These are phyloP conservation scores for Elephantulus edwardii DNA, from an alignment of 2,113 vertebrate species.

Conservation along the genomic window DNA sequence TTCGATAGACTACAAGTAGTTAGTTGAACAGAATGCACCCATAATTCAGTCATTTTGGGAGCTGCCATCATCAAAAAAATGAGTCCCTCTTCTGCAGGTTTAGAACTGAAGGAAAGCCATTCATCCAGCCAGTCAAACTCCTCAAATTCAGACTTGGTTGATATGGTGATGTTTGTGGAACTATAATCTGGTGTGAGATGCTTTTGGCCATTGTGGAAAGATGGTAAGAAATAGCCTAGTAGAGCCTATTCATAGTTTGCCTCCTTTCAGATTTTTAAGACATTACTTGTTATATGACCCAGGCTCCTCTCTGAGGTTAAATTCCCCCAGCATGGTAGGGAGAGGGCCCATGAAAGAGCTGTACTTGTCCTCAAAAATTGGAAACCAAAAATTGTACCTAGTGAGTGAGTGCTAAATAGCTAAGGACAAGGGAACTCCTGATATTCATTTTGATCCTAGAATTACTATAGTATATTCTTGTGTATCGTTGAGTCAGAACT, in stretches of 20 bases:
- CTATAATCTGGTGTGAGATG: not conserved
- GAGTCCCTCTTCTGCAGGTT: not conserved
- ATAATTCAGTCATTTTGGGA: not conserved
- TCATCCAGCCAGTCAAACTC: not conserved
- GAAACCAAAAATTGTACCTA: not conserved
- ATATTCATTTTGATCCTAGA: not conserved
- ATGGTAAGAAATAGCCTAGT: not conserved
- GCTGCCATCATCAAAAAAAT: not conserved
- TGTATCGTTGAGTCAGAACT: no score
- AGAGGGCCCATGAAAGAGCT: not conserved
- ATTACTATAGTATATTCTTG: no score
- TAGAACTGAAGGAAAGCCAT: not conserved
- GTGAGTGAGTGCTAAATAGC: not conserved
- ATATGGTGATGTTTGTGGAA: not conserved
- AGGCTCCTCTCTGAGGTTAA: not conserved
- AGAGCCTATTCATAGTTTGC: not conserved
- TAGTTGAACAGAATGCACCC: not conserved
- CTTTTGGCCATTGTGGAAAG: not conserved
- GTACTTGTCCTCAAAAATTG: not conserved
- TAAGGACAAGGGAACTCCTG: not conserved
- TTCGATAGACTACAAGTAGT: not conserved
- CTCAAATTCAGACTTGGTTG: not conserved
- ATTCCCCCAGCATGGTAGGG: not conserved
- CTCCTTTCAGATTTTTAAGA: conserved; percentile 11
- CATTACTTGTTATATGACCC: not conserved